phyloP scores from a whole-genome alignment of 2,888 invertebrate genomes.

The Cristatella mucedo region DNA sequence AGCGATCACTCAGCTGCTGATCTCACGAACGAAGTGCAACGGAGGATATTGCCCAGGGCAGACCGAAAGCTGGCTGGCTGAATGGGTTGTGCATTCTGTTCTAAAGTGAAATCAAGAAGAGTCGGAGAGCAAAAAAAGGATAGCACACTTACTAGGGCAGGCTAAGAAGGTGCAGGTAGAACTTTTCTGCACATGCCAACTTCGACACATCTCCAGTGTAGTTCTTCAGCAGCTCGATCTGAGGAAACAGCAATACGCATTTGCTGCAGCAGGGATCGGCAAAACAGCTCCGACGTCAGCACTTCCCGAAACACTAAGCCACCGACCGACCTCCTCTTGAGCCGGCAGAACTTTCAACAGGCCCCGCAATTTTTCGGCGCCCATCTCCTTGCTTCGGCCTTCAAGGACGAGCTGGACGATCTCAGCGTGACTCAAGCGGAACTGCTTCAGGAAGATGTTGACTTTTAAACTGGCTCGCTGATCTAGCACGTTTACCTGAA shows the following conservation, averaged over 20 bases:
- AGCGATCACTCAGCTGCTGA: no score
- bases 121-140: no score
- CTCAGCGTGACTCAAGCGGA: slow-evolving; percentile 26
- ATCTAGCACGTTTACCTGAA: slow-evolving; percentile 36
- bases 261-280: no score
- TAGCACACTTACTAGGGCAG: slow-evolving; percentile 38
- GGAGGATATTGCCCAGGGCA: no score
- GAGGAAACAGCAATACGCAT: no score
- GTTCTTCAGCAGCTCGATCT: slow-evolving; percentile 34
- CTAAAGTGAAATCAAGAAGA: no score
- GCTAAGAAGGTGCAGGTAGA: slow-evolving; percentile 36
- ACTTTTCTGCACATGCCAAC: slow-evolving; percentile 42
- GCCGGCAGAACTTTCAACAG: slow-evolving; percentile 41
- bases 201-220: slow-evolving; percentile 35
- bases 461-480: slow-evolving; percentile 35
- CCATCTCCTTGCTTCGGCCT: slow-evolving; percentile 27
- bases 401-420: slow-evolving; percentile 24
- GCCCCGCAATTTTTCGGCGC: slow-evolving; percentile 39
- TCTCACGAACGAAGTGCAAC: no score
- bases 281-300: no score
- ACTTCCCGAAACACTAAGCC: no score
- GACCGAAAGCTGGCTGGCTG: no score
- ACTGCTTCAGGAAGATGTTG: slow-evolving; percentile 37
- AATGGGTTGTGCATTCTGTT: no score
- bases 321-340: slow-evolving; percentile 41